A percentile compares a stretch with the other conserved stretches of the same genome.
Evolutionary conservation across 2,888 invertebrate genomes (phyloP).

Genomic region (Ramazzottius varieornatus): DNA sequence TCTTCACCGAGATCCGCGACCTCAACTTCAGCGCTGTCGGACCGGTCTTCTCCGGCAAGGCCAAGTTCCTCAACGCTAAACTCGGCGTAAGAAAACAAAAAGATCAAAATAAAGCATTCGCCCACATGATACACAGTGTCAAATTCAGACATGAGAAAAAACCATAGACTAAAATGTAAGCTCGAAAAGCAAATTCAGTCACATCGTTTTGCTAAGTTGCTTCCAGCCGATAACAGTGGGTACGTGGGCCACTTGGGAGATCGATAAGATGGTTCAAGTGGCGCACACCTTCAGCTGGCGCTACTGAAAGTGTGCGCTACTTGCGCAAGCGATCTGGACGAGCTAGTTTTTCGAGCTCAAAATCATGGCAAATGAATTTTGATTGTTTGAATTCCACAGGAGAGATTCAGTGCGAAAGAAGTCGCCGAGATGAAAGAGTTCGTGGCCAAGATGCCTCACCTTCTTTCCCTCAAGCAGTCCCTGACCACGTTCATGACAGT

Average conservation of each 20-base stretch:
- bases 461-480: constrained; percentile 59
- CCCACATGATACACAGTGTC: background rate
- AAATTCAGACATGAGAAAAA: too few relatives aligned
- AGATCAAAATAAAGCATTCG: background rate
- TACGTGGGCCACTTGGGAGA: too few relatives aligned
- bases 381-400: constrained; percentile 24
- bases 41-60: constrained; percentile 52
- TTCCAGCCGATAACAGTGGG: too few relatives aligned
- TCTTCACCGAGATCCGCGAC: constrained; percentile 66
- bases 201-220: too few relatives aligned
- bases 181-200: too few relatives aligned
- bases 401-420: constrained; percentile 50
- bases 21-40: constrained; percentile 77
- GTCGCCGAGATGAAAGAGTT: constrained; percentile 84
- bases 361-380: background rate
- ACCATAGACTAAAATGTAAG: too few relatives aligned
- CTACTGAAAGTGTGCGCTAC: too few relatives aligned
- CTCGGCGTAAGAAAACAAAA: constrained; percentile 26
- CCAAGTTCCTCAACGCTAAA: constrained; percentile 55
- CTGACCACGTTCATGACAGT: constrained; percentile 46
- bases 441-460: constrained; percentile 58
- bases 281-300: too few relatives aligned
- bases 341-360: background rate
- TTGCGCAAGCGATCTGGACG: too few relatives aligned
- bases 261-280: too few relatives aligned